Conservation (phyloP, 2,888 invertebrate genomes). For the Platycheirus rosarum region DNA sequence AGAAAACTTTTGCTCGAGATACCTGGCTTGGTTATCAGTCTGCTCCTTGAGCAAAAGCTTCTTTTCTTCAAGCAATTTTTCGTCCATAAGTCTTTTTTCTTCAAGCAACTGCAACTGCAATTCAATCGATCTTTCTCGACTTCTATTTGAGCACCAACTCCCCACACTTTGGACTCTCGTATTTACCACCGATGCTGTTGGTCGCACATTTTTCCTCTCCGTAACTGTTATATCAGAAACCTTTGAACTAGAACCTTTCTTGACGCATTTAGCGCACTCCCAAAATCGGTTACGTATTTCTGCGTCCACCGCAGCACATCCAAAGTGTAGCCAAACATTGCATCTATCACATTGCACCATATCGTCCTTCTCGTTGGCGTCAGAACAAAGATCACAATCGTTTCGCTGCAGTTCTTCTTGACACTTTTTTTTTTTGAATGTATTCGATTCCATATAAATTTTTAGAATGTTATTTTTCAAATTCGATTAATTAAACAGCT, state of each 20-base stretch:
- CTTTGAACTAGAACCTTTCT: neutral
- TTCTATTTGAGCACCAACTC: neutral
- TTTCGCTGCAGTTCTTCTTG: neutral
- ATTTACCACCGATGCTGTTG: no score
- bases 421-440: neutral
- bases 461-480: no score
- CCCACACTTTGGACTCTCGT: no score
- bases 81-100: neutral
- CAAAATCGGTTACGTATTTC: neutral
- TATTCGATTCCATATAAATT: no score
- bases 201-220: no score
- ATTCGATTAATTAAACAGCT: no score
- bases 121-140: neutral
- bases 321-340: slow-evolving; percentile 12
- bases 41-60: neutral
- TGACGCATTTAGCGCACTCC: slow-evolving; percentile 24
- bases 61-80: neutral
- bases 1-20: neutral
- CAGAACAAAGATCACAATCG: neutral
- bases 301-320: slow-evolving; percentile 11
- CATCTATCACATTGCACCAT: slow-evolving; percentile 10
- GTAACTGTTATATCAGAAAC: no score
- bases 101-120: neutral
- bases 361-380: slow-evolving; percentile 1
- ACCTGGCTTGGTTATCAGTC: no score